These are phyloP conservation scores for Homarus gammarus DNA, from an alignment of 2,888 invertebrate species.

Conservation along the genomic window DNA sequence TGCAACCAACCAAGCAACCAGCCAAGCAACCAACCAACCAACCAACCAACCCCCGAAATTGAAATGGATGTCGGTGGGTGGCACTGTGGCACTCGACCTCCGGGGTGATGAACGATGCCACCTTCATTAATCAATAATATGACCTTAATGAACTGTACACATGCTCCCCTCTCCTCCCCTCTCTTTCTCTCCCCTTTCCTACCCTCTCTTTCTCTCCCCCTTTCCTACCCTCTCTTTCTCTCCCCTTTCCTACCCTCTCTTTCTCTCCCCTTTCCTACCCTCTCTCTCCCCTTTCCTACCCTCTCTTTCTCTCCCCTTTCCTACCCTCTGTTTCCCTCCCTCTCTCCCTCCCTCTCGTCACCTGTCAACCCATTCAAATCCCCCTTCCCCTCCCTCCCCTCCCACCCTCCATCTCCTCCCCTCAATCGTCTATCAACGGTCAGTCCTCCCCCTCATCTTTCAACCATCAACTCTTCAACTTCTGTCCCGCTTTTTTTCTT, in stretches of 20 bases:
- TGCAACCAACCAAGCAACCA: no score
- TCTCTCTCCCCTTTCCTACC: neutral
- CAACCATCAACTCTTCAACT: neutral
- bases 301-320: neutral
- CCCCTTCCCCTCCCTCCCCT: neutral
- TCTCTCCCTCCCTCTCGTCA: neutral
- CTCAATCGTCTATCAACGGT: no score
- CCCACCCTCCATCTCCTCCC: neutral
- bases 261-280: neutral
- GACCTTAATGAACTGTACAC: neutral
- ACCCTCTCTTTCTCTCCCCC: no score
- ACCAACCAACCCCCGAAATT: no score
- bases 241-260: no score
- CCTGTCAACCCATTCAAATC: neutral
- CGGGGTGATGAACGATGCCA: neutral
- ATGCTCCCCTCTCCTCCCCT: neutral
- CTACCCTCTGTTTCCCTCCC: neutral
- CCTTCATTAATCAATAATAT: neutral
- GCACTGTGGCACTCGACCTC: neutral
- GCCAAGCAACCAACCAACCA: no score
- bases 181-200: neutral
- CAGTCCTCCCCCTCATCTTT: neutral
- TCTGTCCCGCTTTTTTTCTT: neutral
- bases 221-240: neutral
- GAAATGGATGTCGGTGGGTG: neutral